Percentiles rank a stretch among this genome's conserved stretches.
phyloP scores from a whole-genome alignment of 2,797 vertebrate species.

The Falco cherrug region DNA sequence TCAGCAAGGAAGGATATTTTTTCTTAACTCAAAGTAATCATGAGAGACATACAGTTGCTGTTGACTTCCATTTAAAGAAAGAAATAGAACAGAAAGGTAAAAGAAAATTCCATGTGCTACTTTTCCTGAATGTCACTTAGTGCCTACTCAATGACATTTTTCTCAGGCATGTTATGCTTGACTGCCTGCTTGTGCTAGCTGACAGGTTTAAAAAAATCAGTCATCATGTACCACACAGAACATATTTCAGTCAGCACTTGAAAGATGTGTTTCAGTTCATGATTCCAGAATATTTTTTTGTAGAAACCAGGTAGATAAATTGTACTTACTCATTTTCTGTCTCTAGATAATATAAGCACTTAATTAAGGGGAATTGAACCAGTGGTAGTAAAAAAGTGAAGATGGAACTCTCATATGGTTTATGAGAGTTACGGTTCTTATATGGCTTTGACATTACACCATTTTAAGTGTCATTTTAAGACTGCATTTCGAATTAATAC shows the following conservation, averaged over 20 bases:
- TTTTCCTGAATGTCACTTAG: neutral
- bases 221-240: neutral
- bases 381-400: neutral
- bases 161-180: neutral
- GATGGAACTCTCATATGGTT: neutral
- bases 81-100: neutral
- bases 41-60: neutral
- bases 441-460: neutral
- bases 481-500: neutral
- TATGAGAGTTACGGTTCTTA: neutral
- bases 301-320: neutral
- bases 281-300: neutral
- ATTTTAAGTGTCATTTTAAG: conserved; percentile 10
- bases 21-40: neutral
- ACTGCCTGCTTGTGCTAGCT: neutral
- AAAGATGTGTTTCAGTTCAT: neutral
- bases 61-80: neutral
- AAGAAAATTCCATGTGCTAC: neutral
- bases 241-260: neutral
- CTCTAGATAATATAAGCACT: neutral
- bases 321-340: neutral
- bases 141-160: neutral
- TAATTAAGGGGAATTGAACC: conserved; percentile 6
- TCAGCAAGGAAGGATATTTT: neutral
- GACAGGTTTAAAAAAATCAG: neutral